Conservation (phyloP, 2,797 vertebrate species). For the Allobates femoralis region DNA sequence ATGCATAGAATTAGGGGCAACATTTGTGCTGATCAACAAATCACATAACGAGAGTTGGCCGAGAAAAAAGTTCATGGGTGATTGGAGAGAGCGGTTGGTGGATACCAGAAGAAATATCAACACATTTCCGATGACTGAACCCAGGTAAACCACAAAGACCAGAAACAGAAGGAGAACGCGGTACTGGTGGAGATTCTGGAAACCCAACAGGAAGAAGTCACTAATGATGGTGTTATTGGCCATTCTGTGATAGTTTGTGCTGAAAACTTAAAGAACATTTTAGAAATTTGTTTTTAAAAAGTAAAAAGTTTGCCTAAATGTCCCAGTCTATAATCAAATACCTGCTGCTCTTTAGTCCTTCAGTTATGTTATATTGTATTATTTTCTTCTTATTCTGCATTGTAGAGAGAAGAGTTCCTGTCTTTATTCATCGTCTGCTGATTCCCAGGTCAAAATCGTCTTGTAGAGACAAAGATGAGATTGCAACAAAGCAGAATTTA, state of each 20-base stretch:
- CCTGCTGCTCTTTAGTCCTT: background rate
- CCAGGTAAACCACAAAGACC: background rate
- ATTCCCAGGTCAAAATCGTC: no score
- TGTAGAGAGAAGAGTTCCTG: no score
- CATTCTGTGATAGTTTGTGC: background rate
- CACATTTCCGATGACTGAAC: background rate
- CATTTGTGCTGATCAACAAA: slow-evolving; percentile 24
- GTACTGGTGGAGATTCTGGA: slow-evolving; percentile 8
- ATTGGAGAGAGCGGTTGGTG: background rate
- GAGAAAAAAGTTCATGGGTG: slow-evolving; percentile 43
- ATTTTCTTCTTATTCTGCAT: background rate
- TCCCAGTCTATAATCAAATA: background rate
- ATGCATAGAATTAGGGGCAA: slow-evolving; percentile 12
- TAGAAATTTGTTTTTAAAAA: background rate
- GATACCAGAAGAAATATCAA: slow-evolving; percentile 20
- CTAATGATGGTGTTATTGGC: background rate
- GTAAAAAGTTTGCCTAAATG: no score
- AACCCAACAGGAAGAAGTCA: slow-evolving; percentile 49
- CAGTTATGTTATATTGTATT: background rate
- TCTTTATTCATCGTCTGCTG: no score
- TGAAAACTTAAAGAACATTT: background rate
- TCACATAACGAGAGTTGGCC: slow-evolving; percentile 29
- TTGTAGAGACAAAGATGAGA: background rate
- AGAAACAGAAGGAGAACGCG: background rate
- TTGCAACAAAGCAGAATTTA: background rate